phyloP scores from a whole-genome alignment of 2,113 vertebrate species.

The Eublepharis macularius region DNA sequence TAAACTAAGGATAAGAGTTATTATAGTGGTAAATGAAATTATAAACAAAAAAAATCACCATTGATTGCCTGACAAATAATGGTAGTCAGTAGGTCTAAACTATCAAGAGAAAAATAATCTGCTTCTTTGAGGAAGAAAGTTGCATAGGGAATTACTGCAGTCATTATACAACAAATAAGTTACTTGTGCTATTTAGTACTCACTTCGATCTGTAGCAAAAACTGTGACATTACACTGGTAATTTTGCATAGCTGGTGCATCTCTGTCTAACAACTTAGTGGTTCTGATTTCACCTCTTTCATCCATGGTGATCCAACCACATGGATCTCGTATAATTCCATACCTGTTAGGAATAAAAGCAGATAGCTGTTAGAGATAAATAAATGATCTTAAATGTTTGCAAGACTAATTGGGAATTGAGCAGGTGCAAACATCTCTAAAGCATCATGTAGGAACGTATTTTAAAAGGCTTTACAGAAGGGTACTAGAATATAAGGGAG shows the following conservation, averaged over 20 bases:
- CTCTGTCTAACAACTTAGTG: constrained; percentile 81
- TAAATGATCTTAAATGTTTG: not conserved
- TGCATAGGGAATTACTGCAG: not conserved
- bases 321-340: constrained; percentile 78
- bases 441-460: no score
- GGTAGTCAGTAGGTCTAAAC: not conserved
- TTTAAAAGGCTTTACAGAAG: no score
- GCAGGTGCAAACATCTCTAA: not conserved
- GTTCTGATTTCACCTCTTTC: constrained; percentile 81
- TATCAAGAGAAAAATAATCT: not conserved
- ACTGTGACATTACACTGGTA: constrained; percentile 79
- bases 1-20: not conserved
- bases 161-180: not conserved
- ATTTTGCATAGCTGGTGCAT: constrained; percentile 75
- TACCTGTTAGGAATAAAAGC: constrained; percentile 76
- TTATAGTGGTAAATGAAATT: not conserved
- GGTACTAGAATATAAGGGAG: not conserved
- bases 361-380: not conserved
- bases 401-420: not conserved
- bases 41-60: not conserved
- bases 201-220: constrained; percentile 73
- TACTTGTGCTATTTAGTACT: constrained; percentile 55
- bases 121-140: not conserved
- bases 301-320: constrained; percentile 82
- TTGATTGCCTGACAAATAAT: not conserved